These are phyloP conservation scores for Sisyra terminalis DNA, from an alignment of 2,888 invertebrate species.

Conservation along the genomic window DNA sequence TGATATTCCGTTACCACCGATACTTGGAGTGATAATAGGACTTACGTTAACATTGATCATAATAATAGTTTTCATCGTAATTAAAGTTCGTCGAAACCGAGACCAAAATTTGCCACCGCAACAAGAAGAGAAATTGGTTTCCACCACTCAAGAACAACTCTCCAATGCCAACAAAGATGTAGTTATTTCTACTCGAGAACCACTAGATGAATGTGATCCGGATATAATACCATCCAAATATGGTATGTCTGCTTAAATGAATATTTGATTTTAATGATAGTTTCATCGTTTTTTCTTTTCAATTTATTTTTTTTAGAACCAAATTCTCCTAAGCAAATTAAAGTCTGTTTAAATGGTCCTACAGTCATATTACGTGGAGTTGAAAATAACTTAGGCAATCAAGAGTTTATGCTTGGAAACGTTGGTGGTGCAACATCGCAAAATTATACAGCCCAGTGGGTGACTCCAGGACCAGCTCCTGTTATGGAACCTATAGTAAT, in stretches of 20 bases:
- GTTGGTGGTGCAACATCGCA: slow-evolving; percentile 1
- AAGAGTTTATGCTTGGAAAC: slow-evolving; percentile 1
- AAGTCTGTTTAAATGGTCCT: slow-evolving; percentile 8
- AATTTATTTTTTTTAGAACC: slow-evolving; percentile 4
- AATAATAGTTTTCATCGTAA: slow-evolving; percentile 30
- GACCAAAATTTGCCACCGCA: slow-evolving; percentile 22
- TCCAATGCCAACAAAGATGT: slow-evolving; percentile 7
- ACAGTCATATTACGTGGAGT: slow-evolving; percentile 6
- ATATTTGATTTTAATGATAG: slow-evolving; percentile 10
- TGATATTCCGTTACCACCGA: slow-evolving; percentile 34
- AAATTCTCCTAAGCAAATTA: slow-evolving; percentile 8
- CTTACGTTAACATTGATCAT: slow-evolving; percentile 33
- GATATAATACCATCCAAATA: slow-evolving; percentile 62
- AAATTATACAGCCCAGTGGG: slow-evolving; percentile 24
- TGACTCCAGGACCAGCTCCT: slow-evolving; percentile 27
- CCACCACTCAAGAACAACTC: slow-evolving; percentile 22
- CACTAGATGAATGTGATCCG: slow-evolving; percentile 43
- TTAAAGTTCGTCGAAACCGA: slow-evolving; percentile 31
- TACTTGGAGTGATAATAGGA: slow-evolving; percentile 36
- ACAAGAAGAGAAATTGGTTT: slow-evolving; percentile 16
- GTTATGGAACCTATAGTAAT: slow-evolving; percentile 6
- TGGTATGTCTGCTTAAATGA: too few species aligned
- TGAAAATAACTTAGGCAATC: not conserved
- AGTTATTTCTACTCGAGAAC: slow-evolving; percentile 17
- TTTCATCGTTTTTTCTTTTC: not conserved